phyloP scores from a whole-genome alignment of 2,797 vertebrate genomes.

The Austrolebias charrua region DNA sequence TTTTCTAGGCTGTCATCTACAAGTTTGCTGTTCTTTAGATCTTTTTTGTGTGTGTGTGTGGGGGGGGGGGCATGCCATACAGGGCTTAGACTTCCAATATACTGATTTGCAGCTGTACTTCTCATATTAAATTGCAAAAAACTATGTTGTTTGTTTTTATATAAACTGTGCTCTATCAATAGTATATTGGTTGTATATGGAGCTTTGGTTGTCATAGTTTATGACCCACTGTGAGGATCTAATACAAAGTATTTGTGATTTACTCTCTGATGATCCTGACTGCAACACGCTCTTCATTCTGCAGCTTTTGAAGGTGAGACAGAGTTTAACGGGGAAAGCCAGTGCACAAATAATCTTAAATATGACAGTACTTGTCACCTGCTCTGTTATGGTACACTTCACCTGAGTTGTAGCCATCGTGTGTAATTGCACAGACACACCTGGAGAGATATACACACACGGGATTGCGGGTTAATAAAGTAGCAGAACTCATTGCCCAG shows the following conservation, averaged over 20 bases:
- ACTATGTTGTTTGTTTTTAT: conserved; percentile 6
- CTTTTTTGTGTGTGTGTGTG: no score
- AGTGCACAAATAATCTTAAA: conserved; percentile 50
- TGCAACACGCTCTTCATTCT: conserved; percentile 7
- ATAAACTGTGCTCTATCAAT: conserved; percentile 10
- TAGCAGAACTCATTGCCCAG: conserved; percentile 44
- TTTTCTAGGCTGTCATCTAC: no score
- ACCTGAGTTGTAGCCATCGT: conserved; percentile 50
- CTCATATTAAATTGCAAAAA: conserved; percentile 1
- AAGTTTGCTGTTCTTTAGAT: no score
- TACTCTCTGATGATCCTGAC: background rate
- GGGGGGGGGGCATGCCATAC: no score
- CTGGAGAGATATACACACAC: conserved; percentile 14
- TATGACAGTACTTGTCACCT: conserved; percentile 45
- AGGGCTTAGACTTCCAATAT: no score
- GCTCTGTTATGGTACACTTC: conserved; percentile 52
- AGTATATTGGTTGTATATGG: conserved; percentile 1
- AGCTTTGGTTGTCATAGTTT: conserved; percentile 10
- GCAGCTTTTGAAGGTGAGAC: conserved; percentile 27
- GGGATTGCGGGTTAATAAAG: conserved; percentile 62
- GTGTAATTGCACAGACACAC: conserved; percentile 40
- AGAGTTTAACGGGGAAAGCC: conserved; percentile 28
- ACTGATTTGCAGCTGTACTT: background rate
- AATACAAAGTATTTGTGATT: conserved; percentile 19
- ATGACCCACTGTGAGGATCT: conserved; percentile 18